Base-by-base conservation (phyloP, 2,113 vertebrate genomes). In the Aphelocoma coerulescens region DNA sequence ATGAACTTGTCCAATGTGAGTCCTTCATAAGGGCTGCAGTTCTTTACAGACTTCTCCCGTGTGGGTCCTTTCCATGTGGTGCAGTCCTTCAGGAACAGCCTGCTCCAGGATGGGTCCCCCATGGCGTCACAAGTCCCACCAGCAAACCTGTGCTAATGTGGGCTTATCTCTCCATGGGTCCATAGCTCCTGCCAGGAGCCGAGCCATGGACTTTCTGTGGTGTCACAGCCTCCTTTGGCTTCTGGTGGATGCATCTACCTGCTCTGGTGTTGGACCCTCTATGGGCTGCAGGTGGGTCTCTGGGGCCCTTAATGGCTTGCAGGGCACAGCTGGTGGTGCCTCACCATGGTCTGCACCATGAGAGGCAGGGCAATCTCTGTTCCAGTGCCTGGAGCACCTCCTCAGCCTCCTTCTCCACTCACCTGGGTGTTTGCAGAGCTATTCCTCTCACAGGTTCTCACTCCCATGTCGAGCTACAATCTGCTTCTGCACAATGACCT, bases 331-430 rank as follows among this genome's bases (percentile, higher is more conserved):
- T 39, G 30, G 43, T 16, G 0, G 1, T 66, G 23, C 23, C 6
- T 23, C 52, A 73, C 15, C 37, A 33, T 11, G 10, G 18, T 9
- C 59, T 59, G 46, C 8, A 52, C 19, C 37, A n/a, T 0, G 5
- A 13, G 44, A 52, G n/a, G 16, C 37, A 28, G 44, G 44, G 16
- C 12, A 74, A 52, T 33, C 27, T 44, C 52, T 44, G 15, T 35
- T 58, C 35, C 0, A 0, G 22, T 6, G 3, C 19, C 37, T 59
- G 16, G 39, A 39, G 2, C 33, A 39, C 13, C 8, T 74, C 27
- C 15, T 67, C 20, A 10, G 1, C 1, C 3, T 75, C 23, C 11
- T 52, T 82, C 28, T 68, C 30, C 11, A 30, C 28, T 52, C 22
- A 10, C 7, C 17, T 46, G 54, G 10, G 4, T 67, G 13, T 59